phyloP scores from a whole-genome alignment of 1,140 invertebrate genomes.

The Harlomillsia oculata region DNA sequence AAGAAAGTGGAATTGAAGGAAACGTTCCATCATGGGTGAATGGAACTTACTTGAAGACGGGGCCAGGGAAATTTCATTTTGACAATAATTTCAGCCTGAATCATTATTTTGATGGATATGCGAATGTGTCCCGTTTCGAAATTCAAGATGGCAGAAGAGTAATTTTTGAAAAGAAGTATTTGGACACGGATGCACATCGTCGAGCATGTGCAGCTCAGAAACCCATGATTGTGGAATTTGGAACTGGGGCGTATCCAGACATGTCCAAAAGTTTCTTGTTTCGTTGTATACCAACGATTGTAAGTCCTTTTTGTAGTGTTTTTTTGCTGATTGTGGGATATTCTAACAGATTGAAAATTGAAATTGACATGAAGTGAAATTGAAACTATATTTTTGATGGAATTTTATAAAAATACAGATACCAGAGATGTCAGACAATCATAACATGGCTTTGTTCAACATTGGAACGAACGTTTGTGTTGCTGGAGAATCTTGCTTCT shows the following conservation, averaged over 20 bases:
- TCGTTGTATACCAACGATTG: constrained; percentile 16
- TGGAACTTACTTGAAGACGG: constrained; percentile 15
- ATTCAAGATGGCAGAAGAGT: neutral
- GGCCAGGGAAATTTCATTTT: constrained; percentile 29
- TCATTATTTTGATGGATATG: constrained; percentile 28
- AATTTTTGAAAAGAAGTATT: constrained; percentile 26
- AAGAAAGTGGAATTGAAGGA: constrained; percentile 1
- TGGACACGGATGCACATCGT: constrained; percentile 25
- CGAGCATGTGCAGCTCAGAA: constrained; percentile 15
- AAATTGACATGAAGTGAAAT: neutral
- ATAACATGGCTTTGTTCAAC: constrained; percentile 16
- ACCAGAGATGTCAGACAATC: constrained; percentile 31
- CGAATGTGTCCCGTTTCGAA: constrained; percentile 10
- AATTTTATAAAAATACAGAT: constrained; percentile 4
- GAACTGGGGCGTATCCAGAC: constrained; percentile 17
- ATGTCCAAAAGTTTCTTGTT: constrained; percentile 22
- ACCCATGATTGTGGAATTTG: constrained; percentile 23
- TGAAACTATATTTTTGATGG: neutral
- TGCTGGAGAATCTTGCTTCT: constrained; percentile 23
- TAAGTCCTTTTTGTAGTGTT: too few species aligned
- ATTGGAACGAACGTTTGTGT: constrained; percentile 20
- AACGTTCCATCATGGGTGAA: constrained; percentile 13
- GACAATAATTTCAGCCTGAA: constrained; percentile 19
- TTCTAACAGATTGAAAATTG: too few species aligned
- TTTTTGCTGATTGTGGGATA: too few species aligned